Percentiles rank a stretch among this genome's conserved stretches.
Conservation (phyloP, 2,888 invertebrate species). For the Drosophila nigritarsus region DNA sequence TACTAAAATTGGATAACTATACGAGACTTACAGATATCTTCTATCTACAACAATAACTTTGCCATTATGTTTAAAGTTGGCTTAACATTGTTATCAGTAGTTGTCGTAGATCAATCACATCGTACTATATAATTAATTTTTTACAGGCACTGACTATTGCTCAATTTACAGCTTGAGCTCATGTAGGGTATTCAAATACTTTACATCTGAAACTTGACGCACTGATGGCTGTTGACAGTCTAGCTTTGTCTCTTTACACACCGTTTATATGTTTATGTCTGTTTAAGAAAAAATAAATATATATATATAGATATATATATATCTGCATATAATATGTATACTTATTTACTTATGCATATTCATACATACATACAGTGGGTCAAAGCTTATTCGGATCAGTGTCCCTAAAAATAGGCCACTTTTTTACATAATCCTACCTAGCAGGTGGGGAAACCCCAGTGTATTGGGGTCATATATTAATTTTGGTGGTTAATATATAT, state of each 20-base stretch:
- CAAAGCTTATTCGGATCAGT: too few relatives aligned
- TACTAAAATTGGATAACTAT: not conserved
- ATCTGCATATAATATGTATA: not conserved
- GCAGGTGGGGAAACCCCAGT: too few relatives aligned
- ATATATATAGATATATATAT: conserved; percentile 2
- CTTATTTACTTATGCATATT: not conserved
- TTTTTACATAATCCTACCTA: too few relatives aligned
- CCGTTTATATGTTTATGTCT: not conserved
- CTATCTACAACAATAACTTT: not conserved
- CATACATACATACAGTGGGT: conserved; percentile 6
- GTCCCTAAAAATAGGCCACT: too few relatives aligned
- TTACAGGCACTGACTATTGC: not conserved
- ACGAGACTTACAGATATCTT: not conserved
- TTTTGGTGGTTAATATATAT: too few relatives aligned
- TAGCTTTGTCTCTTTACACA: not conserved
- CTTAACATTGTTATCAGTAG: not conserved
- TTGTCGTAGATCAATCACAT: not conserved
- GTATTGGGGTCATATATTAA: too few relatives aligned
- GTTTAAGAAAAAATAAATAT: not conserved
- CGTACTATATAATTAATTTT: not conserved
- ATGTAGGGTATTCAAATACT: conserved; percentile 8
- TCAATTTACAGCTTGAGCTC: not conserved
- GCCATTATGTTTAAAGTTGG: not conserved
- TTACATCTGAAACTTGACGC: not conserved
- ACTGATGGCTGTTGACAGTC: not conserved